Percentiles rank a stretch among this genome's conserved stretches.
These are phyloP conservation scores for Isichthys henryi DNA, from an alignment of 2,113 vertebrate species.

Conservation along the genomic window DNA sequence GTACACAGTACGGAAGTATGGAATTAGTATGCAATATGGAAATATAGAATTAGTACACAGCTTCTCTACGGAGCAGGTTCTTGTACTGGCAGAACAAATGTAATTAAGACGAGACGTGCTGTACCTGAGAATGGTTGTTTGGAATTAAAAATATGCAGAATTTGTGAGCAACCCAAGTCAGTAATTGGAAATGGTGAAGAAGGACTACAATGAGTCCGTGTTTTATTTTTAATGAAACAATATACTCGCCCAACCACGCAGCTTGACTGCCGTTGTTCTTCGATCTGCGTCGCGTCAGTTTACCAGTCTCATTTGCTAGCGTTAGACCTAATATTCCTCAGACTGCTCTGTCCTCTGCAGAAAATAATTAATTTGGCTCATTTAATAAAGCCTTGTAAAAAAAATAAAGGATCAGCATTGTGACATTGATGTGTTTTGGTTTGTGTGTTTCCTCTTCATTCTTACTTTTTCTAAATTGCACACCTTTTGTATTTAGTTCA, in stretches of 20 bases:
- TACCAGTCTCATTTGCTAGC: background rate
- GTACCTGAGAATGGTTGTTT: background rate
- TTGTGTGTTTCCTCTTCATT: background rate
- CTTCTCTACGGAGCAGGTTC: background rate
- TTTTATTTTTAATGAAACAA: background rate
- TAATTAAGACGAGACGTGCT: background rate
- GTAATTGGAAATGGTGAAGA: background rate
- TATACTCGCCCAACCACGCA: background rate
- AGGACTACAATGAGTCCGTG: background rate
- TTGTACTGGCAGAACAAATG: background rate
- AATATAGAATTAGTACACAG: background rate
- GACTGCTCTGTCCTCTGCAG: background rate
- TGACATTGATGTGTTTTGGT: background rate
- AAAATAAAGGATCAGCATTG: background rate
- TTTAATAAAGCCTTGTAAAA: background rate
- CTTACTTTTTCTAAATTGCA: background rate
- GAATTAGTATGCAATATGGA: background rate
- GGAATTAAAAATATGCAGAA: background rate
- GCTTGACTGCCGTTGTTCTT: background rate
- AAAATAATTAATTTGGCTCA: background rate
- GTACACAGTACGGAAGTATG: background rate
- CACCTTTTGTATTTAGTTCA: background rate
- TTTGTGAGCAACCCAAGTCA: background rate
- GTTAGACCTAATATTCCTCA: background rate
- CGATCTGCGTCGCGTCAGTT: background rate